phyloP scores from a whole-genome alignment of 2,888 invertebrate genomes.

The Thecocarcelia acutangulata region DNA sequence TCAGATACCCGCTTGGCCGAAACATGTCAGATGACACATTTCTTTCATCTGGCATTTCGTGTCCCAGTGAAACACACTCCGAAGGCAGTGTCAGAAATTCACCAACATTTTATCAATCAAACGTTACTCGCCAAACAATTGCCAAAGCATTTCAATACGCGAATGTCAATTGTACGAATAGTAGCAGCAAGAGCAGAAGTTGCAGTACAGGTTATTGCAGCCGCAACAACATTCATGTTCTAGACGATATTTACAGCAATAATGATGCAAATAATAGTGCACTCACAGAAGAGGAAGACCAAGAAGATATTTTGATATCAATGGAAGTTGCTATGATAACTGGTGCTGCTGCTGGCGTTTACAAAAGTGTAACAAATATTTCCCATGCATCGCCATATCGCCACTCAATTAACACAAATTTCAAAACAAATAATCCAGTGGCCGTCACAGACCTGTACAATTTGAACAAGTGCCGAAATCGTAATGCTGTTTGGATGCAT shows the following conservation, averaged over 20 bases:
- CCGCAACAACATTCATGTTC: slow-evolving; percentile 14
- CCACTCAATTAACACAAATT: neutral
- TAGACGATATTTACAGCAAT: neutral
- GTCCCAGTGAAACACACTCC: slow-evolving; percentile 78
- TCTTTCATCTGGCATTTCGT: slow-evolving; percentile 80
- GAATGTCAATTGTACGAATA: slow-evolving; percentile 34
- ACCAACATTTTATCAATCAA: slow-evolving; percentile 65
- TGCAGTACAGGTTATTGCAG: slow-evolving; percentile 15
- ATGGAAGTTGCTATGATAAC: slow-evolving; percentile 77
- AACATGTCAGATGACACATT: slow-evolving; percentile 76
- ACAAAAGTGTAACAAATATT: slow-evolving; percentile 27
- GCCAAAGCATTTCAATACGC: slow-evolving; percentile 59
- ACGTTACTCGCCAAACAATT: slow-evolving; percentile 48
- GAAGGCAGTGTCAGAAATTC: slow-evolving; percentile 72
- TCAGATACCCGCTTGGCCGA: slow-evolving; percentile 61
- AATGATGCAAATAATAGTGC: slow-evolving; percentile 24
- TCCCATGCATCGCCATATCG: neutral
- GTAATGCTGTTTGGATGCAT: slow-evolving; percentile 79
- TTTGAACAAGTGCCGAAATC: slow-evolving; percentile 79
- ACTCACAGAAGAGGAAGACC: slow-evolving; percentile 27
- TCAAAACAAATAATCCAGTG: slow-evolving; percentile 52
- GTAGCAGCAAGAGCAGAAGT: neutral
- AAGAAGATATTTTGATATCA: slow-evolving; percentile 71
- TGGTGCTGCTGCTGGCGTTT: slow-evolving; percentile 69
- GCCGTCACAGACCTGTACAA: slow-evolving; percentile 75